Evolutionary conservation across 2,113 vertebrate genomes (phyloP).

Genomic region (Turnix velox): DNA sequence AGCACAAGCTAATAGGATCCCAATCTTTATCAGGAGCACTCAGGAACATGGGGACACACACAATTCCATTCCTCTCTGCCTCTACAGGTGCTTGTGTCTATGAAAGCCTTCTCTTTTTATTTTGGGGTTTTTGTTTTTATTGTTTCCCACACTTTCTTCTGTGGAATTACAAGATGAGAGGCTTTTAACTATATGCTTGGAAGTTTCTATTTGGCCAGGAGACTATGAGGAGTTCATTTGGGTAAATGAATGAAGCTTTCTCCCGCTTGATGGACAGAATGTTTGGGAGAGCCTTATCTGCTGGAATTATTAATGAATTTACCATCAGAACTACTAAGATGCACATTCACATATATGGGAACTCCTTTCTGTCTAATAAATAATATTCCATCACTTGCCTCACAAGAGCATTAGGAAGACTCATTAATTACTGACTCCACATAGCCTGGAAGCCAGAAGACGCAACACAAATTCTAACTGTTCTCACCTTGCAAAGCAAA

Average conservation of each 20-base stretch:
- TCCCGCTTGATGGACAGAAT: not conserved
- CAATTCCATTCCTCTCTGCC: not conserved
- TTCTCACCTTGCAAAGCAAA: not conserved
- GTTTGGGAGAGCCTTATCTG: not conserved
- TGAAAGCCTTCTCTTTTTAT: not conserved
- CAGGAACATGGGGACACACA: not conserved
- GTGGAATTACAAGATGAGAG: not conserved
- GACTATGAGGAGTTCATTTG: not conserved
- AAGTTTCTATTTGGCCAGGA: not conserved
- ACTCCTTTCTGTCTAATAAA: conserved; percentile 33
- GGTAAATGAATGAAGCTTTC: not conserved
- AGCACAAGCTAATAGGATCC: not conserved
- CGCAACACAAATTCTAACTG: not conserved
- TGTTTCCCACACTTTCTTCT: not conserved
- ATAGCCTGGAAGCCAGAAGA: not conserved
- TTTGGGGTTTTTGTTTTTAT: not conserved
- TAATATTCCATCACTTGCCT: not conserved
- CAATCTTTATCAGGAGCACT: not conserved
- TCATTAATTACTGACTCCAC: not conserved
- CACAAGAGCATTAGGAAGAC: not conserved
- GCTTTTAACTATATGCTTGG: not conserved
- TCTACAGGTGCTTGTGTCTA: not conserved
- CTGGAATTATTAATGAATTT: conserved; percentile 8
- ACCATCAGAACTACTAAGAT: not conserved
- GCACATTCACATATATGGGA: not conserved